A percentile compares a stretch with the other conserved stretches of the same genome.
Evolutionary conservation across 2,113 vertebrate species (phyloP).

Genomic region (Polyodon spathula): DNA sequence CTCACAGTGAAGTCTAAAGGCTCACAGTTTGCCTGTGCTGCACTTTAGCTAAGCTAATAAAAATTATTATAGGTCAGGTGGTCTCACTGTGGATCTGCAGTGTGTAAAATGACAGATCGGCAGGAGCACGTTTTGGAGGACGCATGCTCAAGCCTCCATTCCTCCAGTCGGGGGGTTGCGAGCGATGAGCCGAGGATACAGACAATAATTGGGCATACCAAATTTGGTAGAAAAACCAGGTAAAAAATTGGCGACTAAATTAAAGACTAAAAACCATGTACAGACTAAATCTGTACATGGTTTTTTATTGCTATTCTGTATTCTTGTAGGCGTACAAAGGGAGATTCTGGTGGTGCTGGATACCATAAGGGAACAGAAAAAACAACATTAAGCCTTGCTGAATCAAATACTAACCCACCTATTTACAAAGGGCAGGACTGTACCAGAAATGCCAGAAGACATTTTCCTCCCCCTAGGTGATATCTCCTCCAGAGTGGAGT

Average conservation of each 20-base stretch:
- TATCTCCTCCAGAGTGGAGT: not conserved
- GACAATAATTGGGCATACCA: too few species aligned
- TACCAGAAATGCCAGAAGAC: not conserved
- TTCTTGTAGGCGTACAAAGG: not conserved
- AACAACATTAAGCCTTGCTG: not conserved
- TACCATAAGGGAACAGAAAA: not conserved
- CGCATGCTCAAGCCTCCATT: too few species aligned
- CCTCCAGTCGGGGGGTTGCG: too few species aligned
- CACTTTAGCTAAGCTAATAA: too few species aligned
- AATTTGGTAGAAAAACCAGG: too few species aligned
- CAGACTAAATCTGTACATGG: not conserved
- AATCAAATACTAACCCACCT: not conserved
- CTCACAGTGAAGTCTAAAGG: too few species aligned
- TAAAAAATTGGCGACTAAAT: too few species aligned
- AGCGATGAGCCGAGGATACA: fast-evolving
- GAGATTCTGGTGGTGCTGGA: not conserved
- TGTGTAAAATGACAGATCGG: too few species aligned
- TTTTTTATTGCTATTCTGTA: not conserved
- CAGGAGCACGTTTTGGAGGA: too few species aligned
- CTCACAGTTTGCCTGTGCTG: too few species aligned
- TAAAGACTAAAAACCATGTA: not conserved
- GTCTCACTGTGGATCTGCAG: too few species aligned
- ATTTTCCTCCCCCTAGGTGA: not conserved
- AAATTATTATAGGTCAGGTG: too few species aligned
- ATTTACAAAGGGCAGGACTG: not conserved